Evolutionary conservation across 2,797 vertebrate species (phyloP).

Genomic region (Chaetodon trifasciatus): DNA sequence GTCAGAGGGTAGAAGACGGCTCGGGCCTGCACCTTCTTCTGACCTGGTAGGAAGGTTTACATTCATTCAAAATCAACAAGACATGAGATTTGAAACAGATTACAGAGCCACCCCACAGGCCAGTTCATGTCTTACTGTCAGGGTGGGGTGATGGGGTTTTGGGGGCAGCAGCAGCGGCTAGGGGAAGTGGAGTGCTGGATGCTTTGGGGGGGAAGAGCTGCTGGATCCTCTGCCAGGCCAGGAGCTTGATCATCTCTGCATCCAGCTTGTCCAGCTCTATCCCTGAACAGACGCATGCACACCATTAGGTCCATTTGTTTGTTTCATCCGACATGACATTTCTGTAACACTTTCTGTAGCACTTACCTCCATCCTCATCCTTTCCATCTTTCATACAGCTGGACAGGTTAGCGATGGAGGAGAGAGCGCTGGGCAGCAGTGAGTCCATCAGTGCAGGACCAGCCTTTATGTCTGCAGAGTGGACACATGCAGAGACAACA

Average conservation of each 20-base stretch:
- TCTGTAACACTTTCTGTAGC: not conserved
- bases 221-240: conserved; percentile 99
- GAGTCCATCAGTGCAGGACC: conserved; percentile 86
- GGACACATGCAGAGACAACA: conserved; percentile 26
- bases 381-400: conserved; percentile 89
- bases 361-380: conserved; percentile 89
- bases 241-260: conserved; percentile 93
- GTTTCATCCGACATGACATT: not conserved
- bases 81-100: not conserved
- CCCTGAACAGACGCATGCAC: conserved; percentile 78
- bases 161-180: conserved; percentile 74
- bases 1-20: conserved; percentile 94
- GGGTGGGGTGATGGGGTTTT: conserved; percentile 79
- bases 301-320: not conserved
- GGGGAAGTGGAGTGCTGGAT: conserved; percentile 80
- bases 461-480: conserved; percentile 88
- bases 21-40: conserved; percentile 92
- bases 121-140: conserved; percentile 83
- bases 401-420: conserved; percentile 88
- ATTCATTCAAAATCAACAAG: not conserved
- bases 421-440: conserved; percentile 85
- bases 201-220: conserved; percentile 94
- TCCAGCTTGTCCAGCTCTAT: conserved; percentile 96
- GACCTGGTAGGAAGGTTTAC: conserved; percentile 72
- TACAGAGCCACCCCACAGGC: not conserved